These are phyloP conservation scores for Thymelicus lineola DNA, from an alignment of 2,888 invertebrate species.

Conservation along the genomic window DNA sequence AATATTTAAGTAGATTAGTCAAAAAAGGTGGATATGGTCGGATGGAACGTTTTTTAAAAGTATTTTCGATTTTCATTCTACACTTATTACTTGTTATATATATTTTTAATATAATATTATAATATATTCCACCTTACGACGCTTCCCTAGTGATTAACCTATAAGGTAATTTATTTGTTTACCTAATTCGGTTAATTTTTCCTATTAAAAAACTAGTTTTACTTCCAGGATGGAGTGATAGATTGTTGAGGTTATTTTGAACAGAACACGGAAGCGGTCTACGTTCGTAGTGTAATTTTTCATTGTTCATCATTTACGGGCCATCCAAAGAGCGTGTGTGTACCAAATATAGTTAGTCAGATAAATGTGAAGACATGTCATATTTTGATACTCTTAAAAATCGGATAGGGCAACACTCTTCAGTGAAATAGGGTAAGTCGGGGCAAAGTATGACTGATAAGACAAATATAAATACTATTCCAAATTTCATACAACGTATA, in stretches of 20 bases:
- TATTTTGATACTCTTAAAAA: too few relatives aligned
- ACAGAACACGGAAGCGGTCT: neutral
- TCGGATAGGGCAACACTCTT: too few relatives aligned
- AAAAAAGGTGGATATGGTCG: conserved; percentile 5
- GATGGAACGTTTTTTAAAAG: conserved; percentile 14
- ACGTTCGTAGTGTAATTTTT: neutral
- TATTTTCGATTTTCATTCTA: conserved; percentile 25
- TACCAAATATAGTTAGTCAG: too few relatives aligned
- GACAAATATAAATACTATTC: too few relatives aligned
- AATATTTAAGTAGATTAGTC: conserved; percentile 25
- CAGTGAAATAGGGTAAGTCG: too few relatives aligned
- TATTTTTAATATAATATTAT: conserved; percentile 42
- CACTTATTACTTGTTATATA: conserved; percentile 15
- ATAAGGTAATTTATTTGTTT: conserved; percentile 50
- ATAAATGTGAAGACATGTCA: too few relatives aligned
- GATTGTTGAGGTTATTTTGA: conserved; percentile 5
- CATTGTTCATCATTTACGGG: neutral
- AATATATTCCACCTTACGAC: conserved; percentile 53
- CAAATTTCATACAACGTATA: too few relatives aligned
- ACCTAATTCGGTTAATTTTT: conserved; percentile 30
- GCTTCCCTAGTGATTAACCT: conserved; percentile 66
- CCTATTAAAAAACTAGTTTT: conserved; percentile 31
- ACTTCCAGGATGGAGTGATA: conserved; percentile 26
- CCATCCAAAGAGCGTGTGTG: neutral
- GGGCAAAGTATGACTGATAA: too few relatives aligned